These are phyloP conservation scores for Chromis chromis DNA, from an alignment of 2,797 vertebrate species.

Conservation along the genomic window DNA sequence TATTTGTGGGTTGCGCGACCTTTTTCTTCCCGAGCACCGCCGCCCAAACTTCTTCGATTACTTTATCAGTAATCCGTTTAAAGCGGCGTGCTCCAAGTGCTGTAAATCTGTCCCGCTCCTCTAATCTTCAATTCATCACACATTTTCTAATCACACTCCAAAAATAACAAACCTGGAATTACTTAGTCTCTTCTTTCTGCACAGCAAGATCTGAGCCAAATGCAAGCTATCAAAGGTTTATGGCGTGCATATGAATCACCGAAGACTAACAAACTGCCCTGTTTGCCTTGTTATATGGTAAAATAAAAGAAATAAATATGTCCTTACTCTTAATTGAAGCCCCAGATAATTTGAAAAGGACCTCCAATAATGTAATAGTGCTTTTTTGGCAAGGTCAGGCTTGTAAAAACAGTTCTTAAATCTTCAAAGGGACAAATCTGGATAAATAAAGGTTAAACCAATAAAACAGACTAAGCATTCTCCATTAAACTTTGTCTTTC, in stretches of 20 bases:
- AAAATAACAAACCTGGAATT: constrained; percentile 77
- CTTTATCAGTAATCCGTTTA: constrained; percentile 75
- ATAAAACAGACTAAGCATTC: constrained; percentile 59
- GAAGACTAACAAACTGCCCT: constrained; percentile 52
- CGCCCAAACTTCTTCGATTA: constrained; percentile 73
- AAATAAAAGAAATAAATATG: constrained; percentile 47
- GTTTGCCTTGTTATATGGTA: constrained; percentile 46
- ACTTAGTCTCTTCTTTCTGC: constrained; percentile 48
- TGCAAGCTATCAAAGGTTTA: constrained; percentile 62
- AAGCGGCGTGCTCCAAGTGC: constrained; percentile 34
- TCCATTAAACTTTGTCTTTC: constrained; percentile 53
- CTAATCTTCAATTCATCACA: constrained; percentile 76
- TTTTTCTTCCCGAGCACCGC: constrained; percentile 28
- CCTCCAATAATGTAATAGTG: constrained; percentile 46
- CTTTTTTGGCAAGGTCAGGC: constrained; percentile 57
- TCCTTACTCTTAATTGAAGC: constrained; percentile 62
- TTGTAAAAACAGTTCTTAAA: constrained; percentile 65
- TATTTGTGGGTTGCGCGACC: constrained; percentile 53
- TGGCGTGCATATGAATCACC: constrained; percentile 50
- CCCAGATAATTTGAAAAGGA: constrained; percentile 56
- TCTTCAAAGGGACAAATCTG: constrained; percentile 60
- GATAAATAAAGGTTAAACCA: constrained; percentile 72
- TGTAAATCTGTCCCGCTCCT: constrained; percentile 66
- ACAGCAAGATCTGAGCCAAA: constrained; percentile 41
- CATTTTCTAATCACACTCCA: constrained; percentile 71